Percentiles rank a stretch among this genome's conserved stretches.
Evolutionary conservation across 2,888 invertebrate species (phyloP).

Genomic region (Stenodema calcarata): DNA sequence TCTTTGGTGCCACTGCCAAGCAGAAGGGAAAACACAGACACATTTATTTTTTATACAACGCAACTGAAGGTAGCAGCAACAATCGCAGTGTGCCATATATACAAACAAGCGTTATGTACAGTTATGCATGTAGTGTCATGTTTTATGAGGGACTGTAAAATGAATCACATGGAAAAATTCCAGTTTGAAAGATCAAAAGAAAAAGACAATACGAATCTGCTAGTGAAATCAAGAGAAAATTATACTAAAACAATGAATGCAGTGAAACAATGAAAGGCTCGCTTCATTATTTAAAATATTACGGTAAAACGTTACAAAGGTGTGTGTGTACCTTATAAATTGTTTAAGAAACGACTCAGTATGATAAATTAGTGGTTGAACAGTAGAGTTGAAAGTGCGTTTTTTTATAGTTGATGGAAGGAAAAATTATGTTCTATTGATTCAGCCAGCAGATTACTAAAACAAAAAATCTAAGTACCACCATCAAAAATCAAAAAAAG

Average conservation of each 20-base stretch:
- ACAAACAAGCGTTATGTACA: constrained; percentile 43
- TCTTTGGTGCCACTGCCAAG: constrained; percentile 8
- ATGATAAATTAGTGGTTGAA: no score
- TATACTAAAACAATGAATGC: no score
- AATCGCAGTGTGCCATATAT: constrained; percentile 20
- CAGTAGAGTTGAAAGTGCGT: no score
- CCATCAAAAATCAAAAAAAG: neutral
- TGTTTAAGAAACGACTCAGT: no score
- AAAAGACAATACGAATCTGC: neutral
- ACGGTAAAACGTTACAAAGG: no score
- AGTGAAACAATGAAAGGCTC: no score
- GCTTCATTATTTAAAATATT: no score
- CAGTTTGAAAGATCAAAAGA: neutral
- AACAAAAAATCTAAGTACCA: neutral
- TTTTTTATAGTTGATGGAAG: neutral
- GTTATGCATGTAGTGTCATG: constrained; percentile 37
- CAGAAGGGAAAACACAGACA: constrained; percentile 29
- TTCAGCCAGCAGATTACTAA: neutral
- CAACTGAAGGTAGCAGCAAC: constrained; percentile 10
- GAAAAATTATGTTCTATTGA: neutral
- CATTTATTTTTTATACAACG: neutral
- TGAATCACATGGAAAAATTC: neutral
- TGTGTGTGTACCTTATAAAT: no score
- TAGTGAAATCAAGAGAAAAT: neutral
- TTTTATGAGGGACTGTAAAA: neutral